Evolutionary conservation across 2,888 invertebrate species (phyloP).

Genomic region (Tetheella fluctuosa): DNA sequence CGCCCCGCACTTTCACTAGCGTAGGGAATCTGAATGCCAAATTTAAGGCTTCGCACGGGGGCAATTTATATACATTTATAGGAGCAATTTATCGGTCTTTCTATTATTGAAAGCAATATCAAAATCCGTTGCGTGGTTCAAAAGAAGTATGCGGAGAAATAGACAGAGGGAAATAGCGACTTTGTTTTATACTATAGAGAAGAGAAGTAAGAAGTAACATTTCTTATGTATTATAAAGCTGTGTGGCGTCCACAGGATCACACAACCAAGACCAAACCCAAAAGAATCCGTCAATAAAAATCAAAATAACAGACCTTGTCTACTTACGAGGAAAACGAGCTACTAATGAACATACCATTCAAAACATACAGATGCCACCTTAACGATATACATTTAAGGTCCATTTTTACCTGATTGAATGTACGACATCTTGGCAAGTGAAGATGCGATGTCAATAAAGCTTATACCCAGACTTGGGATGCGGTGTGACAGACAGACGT

Average conservation of each 20-base stretch:
- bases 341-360: constrained; percentile 60
- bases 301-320: constrained; percentile 61
- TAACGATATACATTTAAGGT: constrained; percentile 26
- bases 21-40: too few relatives aligned
- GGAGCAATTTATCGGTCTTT: too few relatives aligned
- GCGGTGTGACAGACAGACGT: constrained; percentile 34
- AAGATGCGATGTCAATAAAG: constrained; percentile 60
- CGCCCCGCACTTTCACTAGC: too few relatives aligned
- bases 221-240: too few relatives aligned
- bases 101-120: too few relatives aligned
- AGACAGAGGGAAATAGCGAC: too few relatives aligned
- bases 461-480: constrained; percentile 61
- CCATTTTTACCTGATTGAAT: constrained; percentile 21
- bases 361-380: constrained; percentile 18
- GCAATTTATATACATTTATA: too few relatives aligned
- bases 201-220: too few relatives aligned
- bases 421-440: constrained; percentile 13
- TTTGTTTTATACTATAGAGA: too few relatives aligned
- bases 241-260: background rate
- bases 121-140: too few relatives aligned
- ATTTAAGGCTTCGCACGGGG: too few relatives aligned
- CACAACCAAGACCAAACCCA: constrained; percentile 24
- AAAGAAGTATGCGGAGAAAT: too few relatives aligned
- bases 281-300: constrained; percentile 55
- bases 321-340: constrained; percentile 64